Conservation (phyloP, 2,888 invertebrate genomes). For the Lamellibrachia columna region DNA sequence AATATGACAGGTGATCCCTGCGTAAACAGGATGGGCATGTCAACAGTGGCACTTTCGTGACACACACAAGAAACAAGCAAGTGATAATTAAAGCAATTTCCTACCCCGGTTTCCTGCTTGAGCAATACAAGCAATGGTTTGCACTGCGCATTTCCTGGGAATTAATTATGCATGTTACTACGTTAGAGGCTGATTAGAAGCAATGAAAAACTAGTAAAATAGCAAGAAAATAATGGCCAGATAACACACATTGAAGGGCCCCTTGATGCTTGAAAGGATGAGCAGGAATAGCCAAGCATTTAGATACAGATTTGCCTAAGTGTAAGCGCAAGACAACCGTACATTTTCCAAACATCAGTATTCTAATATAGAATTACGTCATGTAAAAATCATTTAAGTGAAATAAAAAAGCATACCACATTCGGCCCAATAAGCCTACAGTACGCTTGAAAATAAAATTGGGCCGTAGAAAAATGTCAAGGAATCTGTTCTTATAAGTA, state of each 20-base stretch:
- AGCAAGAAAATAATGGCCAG: neutral
- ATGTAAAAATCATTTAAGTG: neutral
- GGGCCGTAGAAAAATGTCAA: too few species aligned
- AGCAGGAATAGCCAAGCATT: neutral
- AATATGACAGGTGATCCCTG: neutral
- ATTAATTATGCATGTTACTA: neutral
- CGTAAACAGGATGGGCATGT: neutral
- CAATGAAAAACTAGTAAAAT: neutral
- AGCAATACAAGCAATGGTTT: neutral
- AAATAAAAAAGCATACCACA: neutral
- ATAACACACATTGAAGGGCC: neutral
- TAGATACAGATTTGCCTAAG: neutral
- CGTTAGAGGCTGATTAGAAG: neutral
- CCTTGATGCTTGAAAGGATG: neutral
- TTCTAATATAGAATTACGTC: neutral
- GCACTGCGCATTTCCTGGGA: neutral
- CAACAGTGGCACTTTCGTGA: neutral
- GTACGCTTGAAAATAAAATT: too few species aligned
- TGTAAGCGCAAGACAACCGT: neutral
- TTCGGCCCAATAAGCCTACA: too few species aligned
- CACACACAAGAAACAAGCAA: neutral
- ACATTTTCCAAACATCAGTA: neutral
- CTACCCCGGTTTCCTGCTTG: neutral
- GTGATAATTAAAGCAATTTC: constrained; percentile 16
- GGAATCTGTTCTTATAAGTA: too few species aligned